phyloP scores from a whole-genome alignment of 2,797 vertebrate species.

The Champsocephalus gunnari region DNA sequence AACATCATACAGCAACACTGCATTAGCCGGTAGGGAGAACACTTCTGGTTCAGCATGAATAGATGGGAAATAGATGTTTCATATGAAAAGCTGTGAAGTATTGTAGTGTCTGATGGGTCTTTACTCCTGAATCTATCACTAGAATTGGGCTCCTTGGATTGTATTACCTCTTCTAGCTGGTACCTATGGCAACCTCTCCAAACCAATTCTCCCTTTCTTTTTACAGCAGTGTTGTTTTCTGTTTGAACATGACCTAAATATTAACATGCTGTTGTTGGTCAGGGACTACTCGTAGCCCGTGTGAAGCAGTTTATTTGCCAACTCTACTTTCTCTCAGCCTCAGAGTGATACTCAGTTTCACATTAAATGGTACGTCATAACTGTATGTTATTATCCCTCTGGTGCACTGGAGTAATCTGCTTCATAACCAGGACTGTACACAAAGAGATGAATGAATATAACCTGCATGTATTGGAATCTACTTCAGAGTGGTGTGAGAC shows the following conservation, averaged over 20 bases:
- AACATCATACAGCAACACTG: too few species aligned
- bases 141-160: not conserved
- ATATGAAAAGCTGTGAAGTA: too few species aligned
- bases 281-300: constrained; percentile 3
- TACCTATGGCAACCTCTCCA: not conserved
- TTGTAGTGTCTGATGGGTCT: not conserved
- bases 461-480: constrained; percentile 32
- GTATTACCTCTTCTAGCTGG: not conserved
- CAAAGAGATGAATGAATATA: constrained; percentile 39
- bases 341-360: constrained; percentile 3
- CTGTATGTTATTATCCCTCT: constrained; percentile 34
- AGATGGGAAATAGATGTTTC: too few species aligned
- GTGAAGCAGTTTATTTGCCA: constrained; percentile 12
- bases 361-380: not conserved
- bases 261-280: constrained; percentile 3
- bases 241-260: constrained; percentile 13
- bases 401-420: constrained; percentile 15
- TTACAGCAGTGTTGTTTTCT: not conserved
- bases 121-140: constrained; percentile 9
- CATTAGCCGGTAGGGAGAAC: too few species aligned
- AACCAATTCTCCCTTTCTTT: not conserved
- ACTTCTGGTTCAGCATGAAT: too few species aligned
- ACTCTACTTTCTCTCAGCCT: constrained; percentile 6
- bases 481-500: constrained; percentile 36
- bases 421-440: constrained; percentile 18